These are phyloP conservation scores for Chlamydotis undulata DNA, from an alignment of 2,113 vertebrate genomes.

Conservation along the genomic window DNA sequence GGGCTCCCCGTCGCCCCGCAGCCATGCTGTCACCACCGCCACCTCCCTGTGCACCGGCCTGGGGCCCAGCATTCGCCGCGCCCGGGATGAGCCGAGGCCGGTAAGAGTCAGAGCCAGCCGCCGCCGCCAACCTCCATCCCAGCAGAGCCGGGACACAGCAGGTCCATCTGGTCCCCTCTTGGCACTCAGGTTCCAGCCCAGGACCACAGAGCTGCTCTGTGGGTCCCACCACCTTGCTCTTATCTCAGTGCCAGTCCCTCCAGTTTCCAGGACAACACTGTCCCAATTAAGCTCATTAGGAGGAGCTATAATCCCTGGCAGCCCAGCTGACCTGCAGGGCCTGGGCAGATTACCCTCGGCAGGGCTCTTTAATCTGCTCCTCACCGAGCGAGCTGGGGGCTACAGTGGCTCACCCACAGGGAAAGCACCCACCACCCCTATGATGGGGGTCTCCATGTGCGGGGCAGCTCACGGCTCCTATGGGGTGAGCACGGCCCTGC, in stretches of 20 bases:
- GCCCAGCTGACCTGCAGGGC: not conserved
- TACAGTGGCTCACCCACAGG: not conserved
- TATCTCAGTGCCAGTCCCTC: not conserved
- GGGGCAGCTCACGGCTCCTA: not conserved
- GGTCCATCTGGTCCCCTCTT: not conserved
- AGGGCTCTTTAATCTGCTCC: constrained; percentile 55
- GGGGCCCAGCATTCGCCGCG: not conserved
- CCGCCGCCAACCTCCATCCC: not conserved
- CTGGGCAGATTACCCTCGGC: constrained; percentile 50
- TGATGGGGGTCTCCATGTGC: fast-evolving
- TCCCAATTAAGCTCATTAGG: constrained; percentile 69
- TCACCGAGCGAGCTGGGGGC: not conserved
- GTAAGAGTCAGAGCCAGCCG: not conserved
- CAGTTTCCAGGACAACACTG: constrained; percentile 59
- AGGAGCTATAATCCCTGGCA: constrained; percentile 56
- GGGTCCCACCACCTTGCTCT: fast-evolving
- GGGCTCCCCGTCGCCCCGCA: not conserved
- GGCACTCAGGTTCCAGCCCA: not conserved
- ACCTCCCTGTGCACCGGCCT: fast-evolving
- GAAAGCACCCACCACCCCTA: not conserved
- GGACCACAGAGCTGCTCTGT: fast-evolving
- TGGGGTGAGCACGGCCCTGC: fast-evolving
- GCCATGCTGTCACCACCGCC: not conserved
- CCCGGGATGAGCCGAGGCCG: fast-evolving
- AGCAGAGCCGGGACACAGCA: not conserved